Evolutionary conservation across 2,113 vertebrate species (phyloP).

Genomic region (Pollachius pollachius): DNA sequence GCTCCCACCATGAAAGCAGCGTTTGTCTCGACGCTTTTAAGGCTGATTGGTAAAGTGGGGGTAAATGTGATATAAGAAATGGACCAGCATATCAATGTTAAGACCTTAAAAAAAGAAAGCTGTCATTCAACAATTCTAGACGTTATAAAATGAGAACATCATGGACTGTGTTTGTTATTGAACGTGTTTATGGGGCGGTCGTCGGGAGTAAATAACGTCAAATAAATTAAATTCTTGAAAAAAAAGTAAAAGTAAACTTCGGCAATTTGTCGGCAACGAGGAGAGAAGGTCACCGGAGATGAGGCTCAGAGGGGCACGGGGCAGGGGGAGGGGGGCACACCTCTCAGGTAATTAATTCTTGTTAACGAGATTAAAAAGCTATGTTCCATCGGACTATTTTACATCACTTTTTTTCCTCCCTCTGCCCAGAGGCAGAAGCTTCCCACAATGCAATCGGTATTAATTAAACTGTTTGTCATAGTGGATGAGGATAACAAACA

Average conservation of each 20-base stretch:
- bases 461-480: slow-evolving; percentile 78
- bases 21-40: no score
- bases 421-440: slow-evolving; percentile 63
- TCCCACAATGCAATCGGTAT: slow-evolving; percentile 73
- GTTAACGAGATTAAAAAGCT: slow-evolving; percentile 71
- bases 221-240: neutral
- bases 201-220: neutral
- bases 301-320: slow-evolving; percentile 21
- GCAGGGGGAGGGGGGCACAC: slow-evolving; percentile 29
- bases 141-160: no score
- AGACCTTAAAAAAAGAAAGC: no score
- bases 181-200: no score
- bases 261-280: neutral
- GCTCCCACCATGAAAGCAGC: neutral
- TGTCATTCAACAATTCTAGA: no score
- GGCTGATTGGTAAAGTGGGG: no score
- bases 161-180: no score
- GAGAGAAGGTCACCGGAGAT: slow-evolving; percentile 24
- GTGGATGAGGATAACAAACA: slow-evolving; percentile 75
- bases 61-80: no score
- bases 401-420: slow-evolving; percentile 25
- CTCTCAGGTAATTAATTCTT: slow-evolving; percentile 63
- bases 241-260: neutral
- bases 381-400: slow-evolving; percentile 61
- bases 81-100: no score